phyloP scores from a whole-genome alignment of 2,113 vertebrate species.

The Scatophagus argus region DNA sequence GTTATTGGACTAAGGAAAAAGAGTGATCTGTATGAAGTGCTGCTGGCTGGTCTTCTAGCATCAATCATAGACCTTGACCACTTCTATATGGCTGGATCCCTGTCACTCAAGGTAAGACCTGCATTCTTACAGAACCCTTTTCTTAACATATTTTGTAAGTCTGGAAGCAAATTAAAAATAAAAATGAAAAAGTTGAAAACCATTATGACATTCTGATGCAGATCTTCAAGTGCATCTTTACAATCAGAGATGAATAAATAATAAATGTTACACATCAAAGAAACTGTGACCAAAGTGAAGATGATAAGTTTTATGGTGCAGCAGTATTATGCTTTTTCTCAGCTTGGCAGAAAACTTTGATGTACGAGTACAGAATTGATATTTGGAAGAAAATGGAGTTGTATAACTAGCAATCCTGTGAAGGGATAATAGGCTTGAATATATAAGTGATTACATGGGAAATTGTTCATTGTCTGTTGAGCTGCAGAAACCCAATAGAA shows the following conservation, averaged over 20 bases:
- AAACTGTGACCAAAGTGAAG: too few species aligned
- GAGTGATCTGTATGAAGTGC: conserved; percentile 91
- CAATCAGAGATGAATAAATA: too few species aligned
- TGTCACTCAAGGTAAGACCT: conserved; percentile 91
- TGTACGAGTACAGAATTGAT: not conserved
- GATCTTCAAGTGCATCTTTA: too few species aligned
- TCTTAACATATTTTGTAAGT: too few species aligned
- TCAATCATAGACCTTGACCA: conserved; percentile 95
- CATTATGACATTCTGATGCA: not conserved
- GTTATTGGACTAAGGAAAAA: conserved; percentile 93
- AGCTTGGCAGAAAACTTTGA: not conserved
- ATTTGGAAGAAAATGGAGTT: not conserved
- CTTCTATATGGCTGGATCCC: conserved; percentile 91
- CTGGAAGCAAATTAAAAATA: not conserved
- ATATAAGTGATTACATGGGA: not conserved
- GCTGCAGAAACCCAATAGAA: not conserved
- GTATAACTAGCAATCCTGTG: too few species aligned
- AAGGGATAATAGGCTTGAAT: too few species aligned
- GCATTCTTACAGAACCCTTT: not conserved
- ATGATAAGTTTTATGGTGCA: not conserved
- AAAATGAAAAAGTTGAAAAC: not conserved
- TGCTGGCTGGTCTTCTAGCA: conserved; percentile 92
- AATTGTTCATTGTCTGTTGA: not conserved
- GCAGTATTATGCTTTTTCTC: too few species aligned
- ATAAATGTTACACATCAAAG: too few species aligned